phyloP scores from a whole-genome alignment of 2,888 invertebrate species.

The Trichogramma evanescens region DNA sequence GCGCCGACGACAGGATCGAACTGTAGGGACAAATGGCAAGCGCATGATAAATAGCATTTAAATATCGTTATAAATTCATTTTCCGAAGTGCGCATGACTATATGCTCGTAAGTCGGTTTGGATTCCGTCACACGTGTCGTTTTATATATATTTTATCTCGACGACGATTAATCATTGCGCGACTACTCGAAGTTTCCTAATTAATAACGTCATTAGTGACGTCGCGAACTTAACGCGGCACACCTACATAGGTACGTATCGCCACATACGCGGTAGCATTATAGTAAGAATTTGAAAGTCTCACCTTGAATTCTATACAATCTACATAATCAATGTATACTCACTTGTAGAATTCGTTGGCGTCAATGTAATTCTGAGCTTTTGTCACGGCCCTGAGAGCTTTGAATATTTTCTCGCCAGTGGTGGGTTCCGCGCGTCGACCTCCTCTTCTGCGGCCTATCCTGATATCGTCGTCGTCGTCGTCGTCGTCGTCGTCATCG shows the following conservation, averaged over 20 bases:
- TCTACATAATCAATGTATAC: conserved; percentile 7
- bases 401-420: conserved; percentile 43
- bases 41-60: not conserved
- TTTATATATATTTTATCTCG: no score
- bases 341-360: conserved; percentile 45
- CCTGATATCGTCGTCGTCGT: not conserved
- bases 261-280: not conserved
- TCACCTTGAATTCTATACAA: not conserved
- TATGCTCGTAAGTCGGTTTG: no score
- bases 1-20: conserved; percentile 37
- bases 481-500: not conserved
- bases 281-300: not conserved
- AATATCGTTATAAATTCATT: not conserved
- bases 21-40: conserved; percentile 24
- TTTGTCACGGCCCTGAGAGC: conserved; percentile 38
- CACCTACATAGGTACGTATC: no score
- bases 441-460: not conserved
- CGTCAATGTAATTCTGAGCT: conserved; percentile 44
- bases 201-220: not conserved
- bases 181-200: not conserved
- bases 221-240: not conserved
- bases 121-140: no score
- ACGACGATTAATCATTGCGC: no score
- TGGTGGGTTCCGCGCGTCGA: conserved; percentile 30
- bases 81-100: no score